Conservation (phyloP, 1,140 invertebrate species). For the Geopemphigus sp. region DNA sequence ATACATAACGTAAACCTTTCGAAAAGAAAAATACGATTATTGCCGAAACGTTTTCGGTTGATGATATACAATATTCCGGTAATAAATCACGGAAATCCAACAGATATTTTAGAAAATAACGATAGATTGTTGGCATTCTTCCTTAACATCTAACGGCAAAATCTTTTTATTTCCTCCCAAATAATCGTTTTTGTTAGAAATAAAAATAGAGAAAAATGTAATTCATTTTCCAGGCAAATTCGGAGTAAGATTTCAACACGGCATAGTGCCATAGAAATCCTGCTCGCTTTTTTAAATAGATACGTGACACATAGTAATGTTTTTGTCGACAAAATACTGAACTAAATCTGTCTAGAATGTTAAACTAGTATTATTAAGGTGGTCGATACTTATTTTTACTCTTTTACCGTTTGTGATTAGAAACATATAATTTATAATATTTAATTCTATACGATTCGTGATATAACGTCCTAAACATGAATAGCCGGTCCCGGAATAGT, state of each 20-base stretch:
- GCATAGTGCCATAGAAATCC: background rate
- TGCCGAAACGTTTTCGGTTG: background rate
- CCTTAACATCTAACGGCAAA: background rate
- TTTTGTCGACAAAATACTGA: background rate
- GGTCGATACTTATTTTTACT: background rate
- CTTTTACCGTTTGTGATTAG: too few relatives aligned
- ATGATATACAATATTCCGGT: background rate
- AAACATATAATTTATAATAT: too few relatives aligned
- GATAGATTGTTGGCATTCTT: background rate
- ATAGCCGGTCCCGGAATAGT: too few relatives aligned
- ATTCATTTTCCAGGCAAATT: slow-evolving; percentile 14
- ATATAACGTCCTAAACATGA: background rate
- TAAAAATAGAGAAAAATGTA: background rate
- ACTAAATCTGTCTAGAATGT: background rate
- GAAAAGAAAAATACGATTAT: too few relatives aligned
- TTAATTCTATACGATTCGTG: background rate
- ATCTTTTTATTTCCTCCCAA: background rate
- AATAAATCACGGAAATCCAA: background rate
- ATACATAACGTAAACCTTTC: too few relatives aligned
- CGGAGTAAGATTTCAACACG: slow-evolving; percentile 12
- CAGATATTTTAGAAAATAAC: background rate
- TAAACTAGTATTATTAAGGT: background rate
- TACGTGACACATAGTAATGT: background rate
- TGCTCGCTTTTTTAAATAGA: slow-evolving; percentile 13
- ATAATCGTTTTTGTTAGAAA: slow-evolving; percentile 21